These are phyloP conservation scores for Poecilia velifera DNA, from an alignment of 2,797 vertebrate species.

Conservation along the genomic window DNA sequence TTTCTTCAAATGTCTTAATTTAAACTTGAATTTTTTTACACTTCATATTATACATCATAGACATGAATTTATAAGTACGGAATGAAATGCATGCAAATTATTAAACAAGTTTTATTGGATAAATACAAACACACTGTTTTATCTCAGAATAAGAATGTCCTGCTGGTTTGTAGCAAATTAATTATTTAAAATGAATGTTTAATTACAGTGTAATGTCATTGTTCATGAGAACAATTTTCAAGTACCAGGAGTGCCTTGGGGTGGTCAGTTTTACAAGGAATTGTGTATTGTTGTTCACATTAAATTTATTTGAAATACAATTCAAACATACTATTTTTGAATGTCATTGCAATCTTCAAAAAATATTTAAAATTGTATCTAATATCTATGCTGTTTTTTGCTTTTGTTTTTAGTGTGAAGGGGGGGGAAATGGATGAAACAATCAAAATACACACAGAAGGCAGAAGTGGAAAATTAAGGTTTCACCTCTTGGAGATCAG, in stretches of 20 bases:
- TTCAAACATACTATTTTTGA: slow-evolving; percentile 11
- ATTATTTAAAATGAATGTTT: slow-evolving; percentile 71
- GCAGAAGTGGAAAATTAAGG: slow-evolving; percentile 74
- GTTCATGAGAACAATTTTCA: slow-evolving; percentile 63
- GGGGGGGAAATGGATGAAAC: background rate
- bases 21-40: background rate
- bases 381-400: background rate
- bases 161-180: slow-evolving; percentile 62
- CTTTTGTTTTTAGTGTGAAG: background rate
- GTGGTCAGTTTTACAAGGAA: background rate
- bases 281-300: background rate
- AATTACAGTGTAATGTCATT: slow-evolving; percentile 57
- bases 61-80: background rate
- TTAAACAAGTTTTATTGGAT: background rate
- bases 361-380: no score
- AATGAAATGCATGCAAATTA: background rate
- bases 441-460: slow-evolving; percentile 50
- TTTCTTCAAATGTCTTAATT: background rate
- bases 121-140: slow-evolving; percentile 25
- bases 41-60: background rate
- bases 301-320: background rate
- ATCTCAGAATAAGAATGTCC: slow-evolving; percentile 48
- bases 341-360: background rate
- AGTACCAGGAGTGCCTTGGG: slow-evolving; percentile 54
- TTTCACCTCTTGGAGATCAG: slow-evolving; percentile 74